Evolutionary conservation across 2,113 vertebrate genomes (phyloP).

Genomic region (Cranoglanis bouderius): DNA sequence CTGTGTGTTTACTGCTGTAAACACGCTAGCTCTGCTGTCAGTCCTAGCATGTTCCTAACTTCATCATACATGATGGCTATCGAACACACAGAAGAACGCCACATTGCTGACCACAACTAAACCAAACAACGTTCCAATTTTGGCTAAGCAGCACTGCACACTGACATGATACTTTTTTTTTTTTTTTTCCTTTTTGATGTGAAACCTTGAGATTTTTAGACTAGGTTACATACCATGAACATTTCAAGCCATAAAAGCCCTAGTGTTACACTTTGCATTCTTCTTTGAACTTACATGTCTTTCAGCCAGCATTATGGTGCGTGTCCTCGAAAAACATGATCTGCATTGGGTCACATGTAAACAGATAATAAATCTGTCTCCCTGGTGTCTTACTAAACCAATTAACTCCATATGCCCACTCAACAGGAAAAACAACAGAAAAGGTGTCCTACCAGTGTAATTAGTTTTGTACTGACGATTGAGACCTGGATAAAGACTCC

Average conservation of each 20-base stretch:
- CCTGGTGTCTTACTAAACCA: slow-evolving; percentile 45
- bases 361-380: slow-evolving; percentile 59
- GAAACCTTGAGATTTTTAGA: too few species aligned
- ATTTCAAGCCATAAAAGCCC: neutral
- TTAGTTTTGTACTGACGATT: slow-evolving; percentile 21
- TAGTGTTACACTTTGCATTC: neutral
- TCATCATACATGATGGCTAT: neutral
- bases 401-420: slow-evolving; percentile 56
- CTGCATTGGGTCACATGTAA: slow-evolving; percentile 55
- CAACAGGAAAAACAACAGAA: slow-evolving; percentile 16
- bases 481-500: neutral
- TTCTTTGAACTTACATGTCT: slow-evolving; percentile 39
- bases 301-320: slow-evolving; percentile 38
- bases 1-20: neutral
- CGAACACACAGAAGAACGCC: neutral
- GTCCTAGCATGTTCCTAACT: neutral
- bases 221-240: neutral
- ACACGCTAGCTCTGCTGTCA: neutral
- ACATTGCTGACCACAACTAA: neutral
- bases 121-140: neutral
- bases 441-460: slow-evolving; percentile 15
- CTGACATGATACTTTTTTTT: neutral
- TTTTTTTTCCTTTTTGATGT: too few species aligned
- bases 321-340: slow-evolving; percentile 31
- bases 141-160: neutral